Conservation (phyloP, 2,113 vertebrate species). For the Cryptotis parvus region DNA sequence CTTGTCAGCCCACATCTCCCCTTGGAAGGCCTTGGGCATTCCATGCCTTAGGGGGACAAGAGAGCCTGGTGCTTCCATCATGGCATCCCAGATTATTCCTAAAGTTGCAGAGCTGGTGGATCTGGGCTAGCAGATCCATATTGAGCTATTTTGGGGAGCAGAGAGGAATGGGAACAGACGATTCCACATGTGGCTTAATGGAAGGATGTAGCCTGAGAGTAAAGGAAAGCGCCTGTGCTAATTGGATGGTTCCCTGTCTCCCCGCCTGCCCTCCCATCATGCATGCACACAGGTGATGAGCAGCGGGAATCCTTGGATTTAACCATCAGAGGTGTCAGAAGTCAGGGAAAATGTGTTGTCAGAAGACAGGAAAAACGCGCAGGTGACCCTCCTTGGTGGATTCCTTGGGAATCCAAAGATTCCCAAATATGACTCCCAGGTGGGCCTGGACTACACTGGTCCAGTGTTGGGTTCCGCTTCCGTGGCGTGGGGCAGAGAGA, state of each 20-base stretch:
- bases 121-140: constrained; percentile 1
- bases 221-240: not conserved
- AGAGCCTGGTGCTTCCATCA: not conserved
- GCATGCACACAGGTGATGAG: not conserved
- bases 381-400: not conserved
- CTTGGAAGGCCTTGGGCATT: not conserved
- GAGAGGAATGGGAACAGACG: not conserved
- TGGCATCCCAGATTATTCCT: constrained; percentile 2
- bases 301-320: not conserved
- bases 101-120: not conserved
- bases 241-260: not conserved
- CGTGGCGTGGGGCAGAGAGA: not conserved
- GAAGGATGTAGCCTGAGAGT: not conserved
- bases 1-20: not conserved
- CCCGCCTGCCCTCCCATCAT: not conserved
- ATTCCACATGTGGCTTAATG: constrained; percentile 2
- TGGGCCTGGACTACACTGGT: not conserved
- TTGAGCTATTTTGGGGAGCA: not conserved
- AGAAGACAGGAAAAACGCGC: not conserved
- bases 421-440: not conserved
- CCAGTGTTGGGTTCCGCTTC: not conserved
- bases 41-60: not conserved
- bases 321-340: not conserved
- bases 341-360: not conserved
- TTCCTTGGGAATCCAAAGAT: not conserved